phyloP scores from a whole-genome alignment of 2,797 vertebrate genomes.

The Argyrosomus regius region DNA sequence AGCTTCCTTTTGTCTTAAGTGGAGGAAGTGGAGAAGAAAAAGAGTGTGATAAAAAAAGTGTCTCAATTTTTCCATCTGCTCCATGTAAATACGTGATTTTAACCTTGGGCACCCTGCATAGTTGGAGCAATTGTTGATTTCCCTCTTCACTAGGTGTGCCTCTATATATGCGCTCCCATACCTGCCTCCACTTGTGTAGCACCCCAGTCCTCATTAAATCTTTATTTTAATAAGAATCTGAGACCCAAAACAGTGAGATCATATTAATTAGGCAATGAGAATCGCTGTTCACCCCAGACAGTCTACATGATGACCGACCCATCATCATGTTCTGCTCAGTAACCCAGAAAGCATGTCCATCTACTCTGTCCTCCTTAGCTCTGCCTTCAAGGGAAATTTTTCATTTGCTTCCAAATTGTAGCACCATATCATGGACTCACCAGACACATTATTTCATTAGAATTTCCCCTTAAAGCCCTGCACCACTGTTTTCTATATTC shows the following conservation, averaged over 20 bases:
- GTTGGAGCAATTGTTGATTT: conserved; percentile 11
- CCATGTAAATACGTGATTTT: background rate
- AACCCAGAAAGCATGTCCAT: conserved; percentile 20
- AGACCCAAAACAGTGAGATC: conserved; percentile 24
- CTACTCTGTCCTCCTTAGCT: conserved; percentile 25
- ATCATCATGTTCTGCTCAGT: conserved; percentile 24
- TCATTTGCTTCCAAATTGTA: conserved; percentile 35
- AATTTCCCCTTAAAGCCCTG: conserved; percentile 24
- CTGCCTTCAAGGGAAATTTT: conserved; percentile 32
- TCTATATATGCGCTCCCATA: background rate
- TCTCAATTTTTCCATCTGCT: conserved; percentile 9
- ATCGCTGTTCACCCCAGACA: background rate
- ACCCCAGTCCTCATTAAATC: conserved; percentile 26
- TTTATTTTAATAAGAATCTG: conserved; percentile 18
- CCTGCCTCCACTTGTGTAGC: background rate
- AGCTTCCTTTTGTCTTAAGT: conserved; percentile 27
- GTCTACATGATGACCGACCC: conserved; percentile 27
- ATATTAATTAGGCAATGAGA: conserved; percentile 27
- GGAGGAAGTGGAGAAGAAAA: background rate
- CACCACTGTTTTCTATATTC: conserved; percentile 15
- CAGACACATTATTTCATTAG: conserved; percentile 7
- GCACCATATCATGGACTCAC: conserved; percentile 21
- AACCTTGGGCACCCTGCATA: background rate
- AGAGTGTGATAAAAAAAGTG: too few species aligned
- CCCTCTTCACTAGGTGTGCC: background rate